These are phyloP conservation scores for Mastacembelus armatus DNA, from an alignment of 2,797 vertebrate genomes.

Conservation along the genomic window DNA sequence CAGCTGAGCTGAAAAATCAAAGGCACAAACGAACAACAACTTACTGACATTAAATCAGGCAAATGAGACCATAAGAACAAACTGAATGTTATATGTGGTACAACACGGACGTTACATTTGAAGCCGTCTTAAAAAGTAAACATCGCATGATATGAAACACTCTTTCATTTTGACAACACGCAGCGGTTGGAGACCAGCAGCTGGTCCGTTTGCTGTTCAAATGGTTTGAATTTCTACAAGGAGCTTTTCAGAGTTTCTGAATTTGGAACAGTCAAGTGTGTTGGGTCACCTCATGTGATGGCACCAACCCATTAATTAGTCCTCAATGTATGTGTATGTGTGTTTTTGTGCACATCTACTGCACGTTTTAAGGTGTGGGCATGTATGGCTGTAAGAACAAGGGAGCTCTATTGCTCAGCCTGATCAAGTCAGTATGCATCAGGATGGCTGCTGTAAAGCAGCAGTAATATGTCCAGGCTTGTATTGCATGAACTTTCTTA, in stretches of 20 bases:
- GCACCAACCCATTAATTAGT: conserved; percentile 71
- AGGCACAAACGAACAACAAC: conserved; percentile 78
- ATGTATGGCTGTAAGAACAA: conserved; percentile 83
- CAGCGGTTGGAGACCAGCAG: conserved; percentile 41
- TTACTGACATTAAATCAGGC: conserved; percentile 35
- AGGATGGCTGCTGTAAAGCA: conserved; percentile 76
- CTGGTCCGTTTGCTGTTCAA: conserved; percentile 17
- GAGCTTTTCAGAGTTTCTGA: conserved; percentile 54
- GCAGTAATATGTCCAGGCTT: conserved; percentile 74
- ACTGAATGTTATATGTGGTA: conserved; percentile 37
- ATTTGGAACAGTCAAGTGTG: conserved; percentile 67
- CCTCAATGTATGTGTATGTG: conserved; percentile 45
- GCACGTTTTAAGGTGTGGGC: conserved; percentile 72
- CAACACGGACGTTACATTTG: conserved; percentile 50
- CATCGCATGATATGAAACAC: conserved; percentile 60
- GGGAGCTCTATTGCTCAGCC: conserved; percentile 73
- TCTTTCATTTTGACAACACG: conserved; percentile 48
- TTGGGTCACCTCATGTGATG: conserved; percentile 61
- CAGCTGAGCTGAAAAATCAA: conserved; percentile 70
- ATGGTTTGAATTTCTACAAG: conserved; percentile 53
- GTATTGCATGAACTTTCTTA: conserved; percentile 76
- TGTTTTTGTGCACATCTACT: conserved; percentile 39
- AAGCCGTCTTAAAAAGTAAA: conserved; percentile 67
- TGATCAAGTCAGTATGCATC: conserved; percentile 75
- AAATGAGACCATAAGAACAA: conserved; percentile 44